Evolutionary conservation across 2,113 vertebrate genomes (phyloP).

Genomic region (Choloepus hoffmanni): DNA sequence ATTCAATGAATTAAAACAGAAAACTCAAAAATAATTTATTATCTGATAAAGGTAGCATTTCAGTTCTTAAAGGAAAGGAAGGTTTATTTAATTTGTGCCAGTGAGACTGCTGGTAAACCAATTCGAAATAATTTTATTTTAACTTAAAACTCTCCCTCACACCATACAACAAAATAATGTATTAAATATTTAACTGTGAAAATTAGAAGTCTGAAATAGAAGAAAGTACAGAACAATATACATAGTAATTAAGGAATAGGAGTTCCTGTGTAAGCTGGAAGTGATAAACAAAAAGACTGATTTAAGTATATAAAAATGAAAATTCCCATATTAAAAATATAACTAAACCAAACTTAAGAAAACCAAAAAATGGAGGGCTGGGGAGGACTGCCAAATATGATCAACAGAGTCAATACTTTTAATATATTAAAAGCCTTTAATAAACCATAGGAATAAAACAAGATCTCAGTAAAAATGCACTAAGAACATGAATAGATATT

Average conservation of each 20-base stretch:
- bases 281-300: slow-evolving; percentile 6
- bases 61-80: slow-evolving; percentile 61
- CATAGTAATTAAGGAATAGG: neutral
- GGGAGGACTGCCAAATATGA: neutral
- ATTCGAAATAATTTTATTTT: slow-evolving; percentile 63
- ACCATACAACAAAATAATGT: slow-evolving; percentile 28
- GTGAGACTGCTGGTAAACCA: slow-evolving; percentile 52
- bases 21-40: slow-evolving; percentile 60
- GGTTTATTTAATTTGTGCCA: slow-evolving; percentile 59
- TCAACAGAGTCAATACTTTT: neutral
- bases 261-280: slow-evolving; percentile 1
- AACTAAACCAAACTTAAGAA: slow-evolving; percentile 36
- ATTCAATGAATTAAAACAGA: slow-evolving; percentile 17
- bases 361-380: neutral
- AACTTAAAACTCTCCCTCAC: slow-evolving; percentile 41
- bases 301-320: slow-evolving; percentile 42
- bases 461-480: neutral
- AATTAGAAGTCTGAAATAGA: slow-evolving; percentile 58
- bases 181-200: slow-evolving; percentile 60
- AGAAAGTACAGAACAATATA: neutral
- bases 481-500: neutral
- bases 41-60: slow-evolving; percentile 67
- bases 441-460: neutral
- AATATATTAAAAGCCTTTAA: slow-evolving; percentile 21
- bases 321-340: neutral